Percentiles rank a stretch among this genome's conserved stretches.
phyloP scores from a whole-genome alignment of 1,140 invertebrate species.

The Drosophila watanabei region DNA sequence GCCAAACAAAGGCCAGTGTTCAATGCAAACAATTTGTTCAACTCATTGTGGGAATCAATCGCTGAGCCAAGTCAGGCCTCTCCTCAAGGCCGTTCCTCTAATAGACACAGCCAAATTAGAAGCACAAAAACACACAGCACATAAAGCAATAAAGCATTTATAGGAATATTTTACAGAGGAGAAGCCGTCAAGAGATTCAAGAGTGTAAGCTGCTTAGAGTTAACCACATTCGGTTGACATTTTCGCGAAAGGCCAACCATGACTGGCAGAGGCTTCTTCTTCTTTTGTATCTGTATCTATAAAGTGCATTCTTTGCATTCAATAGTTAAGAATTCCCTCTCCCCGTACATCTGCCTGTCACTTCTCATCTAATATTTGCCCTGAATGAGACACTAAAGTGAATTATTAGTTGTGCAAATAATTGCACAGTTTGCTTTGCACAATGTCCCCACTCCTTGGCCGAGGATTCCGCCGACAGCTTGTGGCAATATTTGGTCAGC shows the following conservation, averaged over 20 bases:
- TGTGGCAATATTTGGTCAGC: conserved; percentile 71
- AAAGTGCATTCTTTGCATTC: conserved; percentile 13
- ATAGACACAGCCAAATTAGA: conserved; percentile 27
- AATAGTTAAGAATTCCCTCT: not conserved
- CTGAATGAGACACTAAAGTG: conserved; percentile 77
- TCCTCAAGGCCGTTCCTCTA: conserved; percentile 22
- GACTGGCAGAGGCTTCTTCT: conserved; percentile 1
- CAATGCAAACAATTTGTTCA: conserved; percentile 39
- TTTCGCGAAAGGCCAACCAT: conserved; percentile 35
- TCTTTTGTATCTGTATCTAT: not conserved
- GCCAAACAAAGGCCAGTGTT: conserved; percentile 37
- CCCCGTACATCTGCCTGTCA: not conserved
- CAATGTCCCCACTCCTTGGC: conserved; percentile 3
- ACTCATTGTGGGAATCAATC: conserved; percentile 54
- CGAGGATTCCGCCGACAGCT: conserved; percentile 46
- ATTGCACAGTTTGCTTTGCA: conserved; percentile 71
- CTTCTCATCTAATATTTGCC: conserved; percentile 61
- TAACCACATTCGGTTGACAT: conserved; percentile 47
- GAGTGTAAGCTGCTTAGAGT: conserved; percentile 32
- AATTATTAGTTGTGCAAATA: conserved; percentile 83
- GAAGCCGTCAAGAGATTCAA: not conserved
- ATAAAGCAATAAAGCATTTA: conserved; percentile 20
- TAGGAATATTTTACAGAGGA: conserved; percentile 1
- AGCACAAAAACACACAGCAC: conserved; percentile 23
- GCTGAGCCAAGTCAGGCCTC: conserved; percentile 5